Percentiles rank a stretch among this genome's conserved stretches.
These are phyloP conservation scores for Chrysochloris asiatica DNA, from an alignment of 2,113 vertebrate genomes.

Conservation along the genomic window DNA sequence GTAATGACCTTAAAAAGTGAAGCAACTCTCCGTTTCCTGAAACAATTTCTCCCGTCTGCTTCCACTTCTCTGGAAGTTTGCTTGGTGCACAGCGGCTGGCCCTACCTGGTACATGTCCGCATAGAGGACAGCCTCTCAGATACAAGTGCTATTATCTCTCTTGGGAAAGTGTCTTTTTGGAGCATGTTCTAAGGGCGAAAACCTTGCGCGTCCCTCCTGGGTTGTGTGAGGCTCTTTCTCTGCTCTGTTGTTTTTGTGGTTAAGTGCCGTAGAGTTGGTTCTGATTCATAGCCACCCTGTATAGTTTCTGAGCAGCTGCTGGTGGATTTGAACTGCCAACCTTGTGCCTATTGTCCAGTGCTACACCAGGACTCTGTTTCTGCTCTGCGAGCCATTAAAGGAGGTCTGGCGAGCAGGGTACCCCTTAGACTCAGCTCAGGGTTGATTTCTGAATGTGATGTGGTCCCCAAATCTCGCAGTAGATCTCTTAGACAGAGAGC, in stretches of 20 bases:
- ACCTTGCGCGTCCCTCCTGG: not conserved
- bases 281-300: too few species aligned
- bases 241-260: not conserved
- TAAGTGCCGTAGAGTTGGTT: too few species aligned
- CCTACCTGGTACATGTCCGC: not conserved
- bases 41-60: conserved; percentile 24
- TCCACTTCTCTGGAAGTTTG: not conserved
- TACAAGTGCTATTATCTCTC: not conserved
- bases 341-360: too few species aligned
- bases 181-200: not conserved
- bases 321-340: too few species aligned
- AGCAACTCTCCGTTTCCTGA: conserved; percentile 18
- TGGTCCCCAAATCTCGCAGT: accelerated
- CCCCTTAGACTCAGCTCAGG: not conserved
- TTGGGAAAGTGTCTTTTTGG: not conserved
- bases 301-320: too few species aligned
- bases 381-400: too few species aligned
- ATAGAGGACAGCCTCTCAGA: not conserved
- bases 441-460: not conserved
- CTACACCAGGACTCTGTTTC: too few species aligned
- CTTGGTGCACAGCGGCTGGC: not conserved
- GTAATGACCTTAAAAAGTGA: not conserved
- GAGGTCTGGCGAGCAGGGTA: not conserved
- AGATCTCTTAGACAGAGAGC: not conserved
- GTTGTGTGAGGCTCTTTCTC: not conserved